A percentile compares a stretch with the other conserved stretches of the same genome.
Conservation (phyloP, 2,113 vertebrate species). For the Felis catus region DNA sequence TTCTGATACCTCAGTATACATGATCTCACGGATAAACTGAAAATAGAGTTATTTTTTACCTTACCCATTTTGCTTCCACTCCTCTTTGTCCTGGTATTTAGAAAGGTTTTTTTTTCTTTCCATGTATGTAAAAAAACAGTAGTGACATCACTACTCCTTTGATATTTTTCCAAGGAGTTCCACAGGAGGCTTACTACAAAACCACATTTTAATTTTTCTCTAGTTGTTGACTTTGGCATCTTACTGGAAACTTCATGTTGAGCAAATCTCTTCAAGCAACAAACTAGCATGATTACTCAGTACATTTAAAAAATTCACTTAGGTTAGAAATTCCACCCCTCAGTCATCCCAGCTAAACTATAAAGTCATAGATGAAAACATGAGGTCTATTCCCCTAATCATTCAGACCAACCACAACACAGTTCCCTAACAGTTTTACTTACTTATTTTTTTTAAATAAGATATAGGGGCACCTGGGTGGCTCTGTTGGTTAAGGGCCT, state of each 20-base stretch:
- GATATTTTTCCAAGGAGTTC: not conserved
- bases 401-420: not conserved
- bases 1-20: not conserved
- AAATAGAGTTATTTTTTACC: not conserved
- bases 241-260: not conserved
- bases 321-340: not conserved
- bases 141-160: not conserved
- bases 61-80: not conserved
- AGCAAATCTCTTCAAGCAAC: not conserved
- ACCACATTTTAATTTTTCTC: not conserved
- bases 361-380: not conserved
- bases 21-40: not conserved
- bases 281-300: not conserved
- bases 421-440: not conserved
- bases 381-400: not conserved
- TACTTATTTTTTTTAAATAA: not conserved
- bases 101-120: not conserved
- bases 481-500: no score
- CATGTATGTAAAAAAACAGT: not conserved
- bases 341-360: not conserved
- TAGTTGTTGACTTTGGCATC: not conserved
- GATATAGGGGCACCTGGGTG: no score
- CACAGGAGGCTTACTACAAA: not conserved
- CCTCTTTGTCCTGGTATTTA: not conserved
- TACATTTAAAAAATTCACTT: not conserved